phyloP scores from a whole-genome alignment of 2,888 invertebrate species.

The Cerceris ruficornis region DNA sequence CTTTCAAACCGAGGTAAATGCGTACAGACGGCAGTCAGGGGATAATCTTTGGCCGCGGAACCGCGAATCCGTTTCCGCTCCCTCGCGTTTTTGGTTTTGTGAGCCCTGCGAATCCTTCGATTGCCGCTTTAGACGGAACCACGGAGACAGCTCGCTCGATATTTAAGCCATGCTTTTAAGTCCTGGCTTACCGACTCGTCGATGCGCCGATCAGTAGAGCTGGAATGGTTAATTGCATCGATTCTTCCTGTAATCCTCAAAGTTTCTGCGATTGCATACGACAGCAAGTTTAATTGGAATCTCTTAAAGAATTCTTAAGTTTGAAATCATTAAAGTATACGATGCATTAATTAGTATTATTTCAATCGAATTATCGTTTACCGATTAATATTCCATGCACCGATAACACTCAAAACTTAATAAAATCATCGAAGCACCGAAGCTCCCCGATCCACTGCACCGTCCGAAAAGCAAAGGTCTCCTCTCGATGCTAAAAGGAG shows the following conservation, averaged over 20 bases:
- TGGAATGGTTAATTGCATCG: slow-evolving; percentile 11
- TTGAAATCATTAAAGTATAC: neutral
- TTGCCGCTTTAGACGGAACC: slow-evolving; percentile 33
- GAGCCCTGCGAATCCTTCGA: slow-evolving; percentile 28
- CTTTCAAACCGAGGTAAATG: slow-evolving; percentile 61
- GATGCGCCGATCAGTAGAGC: slow-evolving; percentile 28
- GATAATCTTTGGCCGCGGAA: slow-evolving; percentile 68
- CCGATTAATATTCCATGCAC: too few relatives aligned
- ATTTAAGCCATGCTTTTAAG: slow-evolving; percentile 28
- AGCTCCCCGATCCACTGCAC: too few relatives aligned
- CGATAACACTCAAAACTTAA: too few relatives aligned
- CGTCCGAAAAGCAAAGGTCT: too few relatives aligned
- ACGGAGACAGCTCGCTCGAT: slow-evolving; percentile 12
- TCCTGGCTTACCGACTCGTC: slow-evolving; percentile 33
- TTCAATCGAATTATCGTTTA: too few relatives aligned
- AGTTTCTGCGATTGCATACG: neutral
- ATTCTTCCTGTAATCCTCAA: neutral
- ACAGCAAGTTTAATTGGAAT: neutral
- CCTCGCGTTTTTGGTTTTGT: slow-evolving; percentile 43
- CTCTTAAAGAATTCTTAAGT: neutral
- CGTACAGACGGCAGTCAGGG: slow-evolving; percentile 56
- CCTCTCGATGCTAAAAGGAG: neutral
- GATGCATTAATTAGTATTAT: neutral
- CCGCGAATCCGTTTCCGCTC: slow-evolving; percentile 60
- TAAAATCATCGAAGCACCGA: too few relatives aligned